These are phyloP conservation scores for Nesogale talazaci DNA, from an alignment of 2,113 vertebrate species.

Conservation along the genomic window DNA sequence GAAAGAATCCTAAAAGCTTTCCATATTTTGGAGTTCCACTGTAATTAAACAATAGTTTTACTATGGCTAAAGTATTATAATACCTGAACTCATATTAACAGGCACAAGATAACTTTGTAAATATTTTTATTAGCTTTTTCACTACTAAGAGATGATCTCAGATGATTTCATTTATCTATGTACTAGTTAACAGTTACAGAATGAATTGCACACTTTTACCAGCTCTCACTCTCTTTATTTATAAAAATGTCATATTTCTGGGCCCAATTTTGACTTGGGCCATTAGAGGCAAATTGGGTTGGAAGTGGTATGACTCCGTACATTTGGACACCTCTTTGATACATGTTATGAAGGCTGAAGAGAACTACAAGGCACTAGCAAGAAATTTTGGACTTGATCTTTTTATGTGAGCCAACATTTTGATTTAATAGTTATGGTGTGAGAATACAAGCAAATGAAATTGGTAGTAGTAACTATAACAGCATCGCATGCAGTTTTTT, in stretches of 20 bases:
- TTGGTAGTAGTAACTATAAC: no score
- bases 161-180: neutral
- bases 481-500: no score
- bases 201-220: neutral
- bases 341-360: no score
- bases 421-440: no score
- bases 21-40: neutral
- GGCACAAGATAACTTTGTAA: neutral
- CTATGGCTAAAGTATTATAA: neutral
- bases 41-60: neutral
- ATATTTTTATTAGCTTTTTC: neutral
- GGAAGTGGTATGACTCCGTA: no score
- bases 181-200: neutral
- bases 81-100: neutral
- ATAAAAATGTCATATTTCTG: neutral
- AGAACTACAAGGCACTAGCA: neutral
- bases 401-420: neutral
- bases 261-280: neutral
- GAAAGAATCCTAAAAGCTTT: neutral
- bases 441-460: no score
- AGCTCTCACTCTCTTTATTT: neutral
- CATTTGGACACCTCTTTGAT: no score
- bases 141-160: neutral
- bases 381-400: neutral
- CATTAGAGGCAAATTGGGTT: no score